Conservation (phyloP, 2,888 invertebrate genomes). For the Meteorus cinctellus region DNA sequence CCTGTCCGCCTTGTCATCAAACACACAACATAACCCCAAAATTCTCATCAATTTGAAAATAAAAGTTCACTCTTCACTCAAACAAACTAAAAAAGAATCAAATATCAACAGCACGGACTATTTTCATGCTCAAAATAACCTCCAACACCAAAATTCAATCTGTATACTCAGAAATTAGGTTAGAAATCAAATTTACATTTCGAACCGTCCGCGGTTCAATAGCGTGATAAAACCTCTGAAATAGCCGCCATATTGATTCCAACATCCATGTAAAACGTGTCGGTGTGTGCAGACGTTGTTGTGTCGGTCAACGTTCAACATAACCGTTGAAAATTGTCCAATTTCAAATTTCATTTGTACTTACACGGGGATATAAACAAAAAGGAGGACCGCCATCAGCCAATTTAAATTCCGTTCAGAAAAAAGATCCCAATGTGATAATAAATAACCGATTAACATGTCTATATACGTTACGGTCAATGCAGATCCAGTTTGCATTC, state of each 20-base stretch:
- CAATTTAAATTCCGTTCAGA: neutral
- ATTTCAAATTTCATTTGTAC: neutral
- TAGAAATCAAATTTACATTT: too few relatives aligned
- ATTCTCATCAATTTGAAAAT: too few relatives aligned
- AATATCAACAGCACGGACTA: neutral
- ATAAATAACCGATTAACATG: slow-evolving; percentile 70
- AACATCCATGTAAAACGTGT: neutral
- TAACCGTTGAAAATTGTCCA: neutral
- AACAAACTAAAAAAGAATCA: neutral
- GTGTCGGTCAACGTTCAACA: neutral
- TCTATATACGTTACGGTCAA: slow-evolving; percentile 78
- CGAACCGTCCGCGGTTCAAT: neutral
- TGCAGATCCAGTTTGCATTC: slow-evolving; percentile 75
- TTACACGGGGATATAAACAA: neutral
- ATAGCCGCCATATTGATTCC: neutral
- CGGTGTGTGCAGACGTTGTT: neutral
- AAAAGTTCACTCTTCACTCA: too few relatives aligned
- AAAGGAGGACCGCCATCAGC: neutral
- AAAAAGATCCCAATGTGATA: neutral
- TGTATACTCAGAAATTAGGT: too few relatives aligned
- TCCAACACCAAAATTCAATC: too few relatives aligned
- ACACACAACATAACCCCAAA: too few relatives aligned
- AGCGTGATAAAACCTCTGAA: neutral
- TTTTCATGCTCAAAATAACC: too few relatives aligned
- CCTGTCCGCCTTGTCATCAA: too few relatives aligned